Percentiles rank a stretch among this genome's conserved stretches.
Evolutionary conservation across 2,888 invertebrate species (phyloP).

Genomic region (Camptogramma bilineatum): DNA sequence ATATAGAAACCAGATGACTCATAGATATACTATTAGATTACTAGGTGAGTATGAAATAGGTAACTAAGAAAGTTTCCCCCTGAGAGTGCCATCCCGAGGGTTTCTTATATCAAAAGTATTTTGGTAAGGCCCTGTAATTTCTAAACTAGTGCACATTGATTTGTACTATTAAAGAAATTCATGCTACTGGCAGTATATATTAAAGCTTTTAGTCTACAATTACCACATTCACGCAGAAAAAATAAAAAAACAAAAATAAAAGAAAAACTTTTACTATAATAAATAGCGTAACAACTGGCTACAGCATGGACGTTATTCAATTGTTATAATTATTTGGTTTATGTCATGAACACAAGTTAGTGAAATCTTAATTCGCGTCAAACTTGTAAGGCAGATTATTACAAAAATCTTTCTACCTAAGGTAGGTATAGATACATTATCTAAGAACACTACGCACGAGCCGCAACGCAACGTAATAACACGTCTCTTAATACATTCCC

Average conservation of each 20-base stretch:
- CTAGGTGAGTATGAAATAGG: too few species aligned
- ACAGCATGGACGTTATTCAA: slow-evolving; percentile 44
- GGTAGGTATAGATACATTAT: too few species aligned
- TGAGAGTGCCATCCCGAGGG: too few species aligned
- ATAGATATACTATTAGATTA: too few species aligned
- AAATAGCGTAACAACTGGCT: slow-evolving; percentile 59
- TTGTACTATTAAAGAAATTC: slow-evolving; percentile 32
- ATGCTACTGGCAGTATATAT: slow-evolving; percentile 32
- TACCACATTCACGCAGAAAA: slow-evolving; percentile 37
- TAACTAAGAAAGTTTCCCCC: too few species aligned
- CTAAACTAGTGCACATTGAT: slow-evolving; percentile 23
- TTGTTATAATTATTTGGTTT: slow-evolving; percentile 54
- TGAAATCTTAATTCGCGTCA: slow-evolving; percentile 35
- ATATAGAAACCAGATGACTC: background rate
- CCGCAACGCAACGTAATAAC: too few species aligned
- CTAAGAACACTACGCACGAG: too few species aligned
- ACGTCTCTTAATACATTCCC: too few species aligned
- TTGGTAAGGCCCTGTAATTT: slow-evolving; percentile 13
- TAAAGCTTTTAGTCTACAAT: slow-evolving; percentile 24
- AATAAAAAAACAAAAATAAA: slow-evolving; percentile 59
- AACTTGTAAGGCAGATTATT: slow-evolving; percentile 3
- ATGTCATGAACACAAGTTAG: slow-evolving; percentile 56
- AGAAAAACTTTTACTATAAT: slow-evolving; percentile 76
- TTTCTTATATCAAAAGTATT: background rate
- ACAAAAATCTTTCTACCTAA: too few species aligned